Base-by-base conservation (phyloP, 2,797 vertebrate genomes). In the Naso thynnoides region DNA sequence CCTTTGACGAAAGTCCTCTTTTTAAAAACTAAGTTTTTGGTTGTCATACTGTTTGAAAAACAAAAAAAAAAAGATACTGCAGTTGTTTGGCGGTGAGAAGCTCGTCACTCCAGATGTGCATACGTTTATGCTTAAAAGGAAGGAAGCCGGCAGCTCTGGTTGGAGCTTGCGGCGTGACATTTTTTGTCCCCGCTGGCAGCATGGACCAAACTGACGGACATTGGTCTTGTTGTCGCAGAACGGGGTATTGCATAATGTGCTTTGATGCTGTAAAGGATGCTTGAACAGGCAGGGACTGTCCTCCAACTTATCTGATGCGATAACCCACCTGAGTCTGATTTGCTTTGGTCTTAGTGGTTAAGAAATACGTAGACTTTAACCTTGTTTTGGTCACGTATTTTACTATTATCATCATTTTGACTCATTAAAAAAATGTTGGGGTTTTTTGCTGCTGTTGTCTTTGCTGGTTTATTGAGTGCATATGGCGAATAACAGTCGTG, bases 171-270 rank as follows among this genome's bases (percentile, higher is more conserved):
- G 1, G 1, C 39, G 23, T 33, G 21, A 64, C 14, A 55, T 29
- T 31, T 5, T 3, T 18, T 2, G 39, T 41, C 24, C 2, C 16
- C 4, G 2, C n/a, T 41, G 18, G 33, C 63, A 55, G 29, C 23
- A 18, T 60, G 54, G n/a, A 62, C 36, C 18, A 64, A 69, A 73
- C 19, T 15, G 23, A n/a, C 57, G 44, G 29, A 21, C 61, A 44
- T 41, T 10, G 3, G 24, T 27, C 54, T 39, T 55, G 23, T 58
- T 67, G 29, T 44, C 69, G 59, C 58, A 42, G 48, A 67, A 68
- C 18, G 63, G 16, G 15, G 56, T 53, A 74, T 81, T 87, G 45
- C 81, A 79, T 88, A 85, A 90, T 52, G 44, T 62, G 68, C 60
- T 75, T 71, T 75, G 27, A 44, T 49, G 44, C 29, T 27, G 47